Conservation (phyloP, 2,888 invertebrate species). For the Belgica antarctica region DNA sequence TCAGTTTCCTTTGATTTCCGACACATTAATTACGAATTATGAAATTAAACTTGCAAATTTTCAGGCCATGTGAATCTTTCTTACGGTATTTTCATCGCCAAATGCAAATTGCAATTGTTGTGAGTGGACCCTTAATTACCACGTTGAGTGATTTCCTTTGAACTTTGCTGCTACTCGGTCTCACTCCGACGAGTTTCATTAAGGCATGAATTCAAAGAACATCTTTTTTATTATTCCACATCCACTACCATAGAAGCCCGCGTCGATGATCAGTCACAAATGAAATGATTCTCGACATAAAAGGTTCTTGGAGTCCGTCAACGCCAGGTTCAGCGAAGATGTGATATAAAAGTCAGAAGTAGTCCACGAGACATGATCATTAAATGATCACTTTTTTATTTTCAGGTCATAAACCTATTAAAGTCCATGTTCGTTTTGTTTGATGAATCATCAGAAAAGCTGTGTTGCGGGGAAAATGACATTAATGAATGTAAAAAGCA, state of each 20-base stretch:
- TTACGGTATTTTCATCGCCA: background rate
- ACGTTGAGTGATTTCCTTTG: conserved; percentile 20
- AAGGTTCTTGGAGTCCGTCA: conserved; percentile 6
- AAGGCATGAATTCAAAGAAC: background rate
- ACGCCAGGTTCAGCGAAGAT: background rate
- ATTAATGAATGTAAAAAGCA: background rate
- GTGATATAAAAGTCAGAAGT: conserved; percentile 7
- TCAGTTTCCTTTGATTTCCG: too few relatives aligned
- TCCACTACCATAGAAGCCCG: background rate
- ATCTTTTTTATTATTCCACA: background rate
- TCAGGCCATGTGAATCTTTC: background rate
- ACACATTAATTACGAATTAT: too few relatives aligned
- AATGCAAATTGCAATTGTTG: conserved; percentile 20
- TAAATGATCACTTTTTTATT: background rate
- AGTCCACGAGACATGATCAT: conserved; percentile 18
- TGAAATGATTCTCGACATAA: background rate
- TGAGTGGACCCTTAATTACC: conserved; percentile 19
- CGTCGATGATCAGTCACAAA: conserved; percentile 19
- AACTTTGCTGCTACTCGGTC: background rate
- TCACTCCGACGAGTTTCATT: conserved; percentile 3
- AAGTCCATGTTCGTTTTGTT: conserved; percentile 19
- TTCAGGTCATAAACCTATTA: conserved; percentile 21
- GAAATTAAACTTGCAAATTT: background rate
- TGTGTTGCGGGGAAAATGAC: background rate
- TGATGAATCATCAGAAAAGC: conserved; percentile 16